These are phyloP conservation scores for Melieria omissa DNA, from an alignment of 2,888 invertebrate genomes.

Conservation along the genomic window DNA sequence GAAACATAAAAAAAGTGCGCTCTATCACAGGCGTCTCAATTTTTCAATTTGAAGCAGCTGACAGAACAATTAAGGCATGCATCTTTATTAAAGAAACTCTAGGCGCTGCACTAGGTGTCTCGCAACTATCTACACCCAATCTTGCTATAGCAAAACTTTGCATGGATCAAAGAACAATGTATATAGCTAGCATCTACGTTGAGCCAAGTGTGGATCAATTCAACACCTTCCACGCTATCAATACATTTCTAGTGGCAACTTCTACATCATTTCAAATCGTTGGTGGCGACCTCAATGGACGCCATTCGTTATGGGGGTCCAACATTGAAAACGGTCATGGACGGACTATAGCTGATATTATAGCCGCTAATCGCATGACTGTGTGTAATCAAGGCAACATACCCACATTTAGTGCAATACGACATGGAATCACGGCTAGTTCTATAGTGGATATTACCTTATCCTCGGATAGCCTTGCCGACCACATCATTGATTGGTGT, in stretches of 20 bases:
- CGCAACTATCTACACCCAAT: not conserved
- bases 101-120: constrained; percentile 7
- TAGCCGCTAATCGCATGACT: not conserved
- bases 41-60: constrained; percentile 1
- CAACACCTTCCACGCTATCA: too few species aligned
- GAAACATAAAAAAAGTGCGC: not conserved
- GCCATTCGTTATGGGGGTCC: not conserved
- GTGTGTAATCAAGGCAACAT: not conserved
- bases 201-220: not conserved
- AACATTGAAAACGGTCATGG: not conserved
- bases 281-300: not conserved
- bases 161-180: not conserved
- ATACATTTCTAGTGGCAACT: too few species aligned
- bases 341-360: constrained; percentile 4
- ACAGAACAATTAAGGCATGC: constrained; percentile 3
- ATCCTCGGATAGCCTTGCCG: not conserved
- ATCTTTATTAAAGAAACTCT: constrained; percentile 2
- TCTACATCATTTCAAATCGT: too few species aligned
- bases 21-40: not conserved
- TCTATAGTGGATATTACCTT: not conserved
- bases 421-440: not conserved
- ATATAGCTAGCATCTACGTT: not conserved
- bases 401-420: not conserved
- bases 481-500: too few species aligned
- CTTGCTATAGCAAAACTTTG: not conserved